Evolutionary conservation across 2,113 vertebrate species (phyloP), one percentile per base, ranked within the genome.

Genomic region (Smithornis capensis): DNA sequence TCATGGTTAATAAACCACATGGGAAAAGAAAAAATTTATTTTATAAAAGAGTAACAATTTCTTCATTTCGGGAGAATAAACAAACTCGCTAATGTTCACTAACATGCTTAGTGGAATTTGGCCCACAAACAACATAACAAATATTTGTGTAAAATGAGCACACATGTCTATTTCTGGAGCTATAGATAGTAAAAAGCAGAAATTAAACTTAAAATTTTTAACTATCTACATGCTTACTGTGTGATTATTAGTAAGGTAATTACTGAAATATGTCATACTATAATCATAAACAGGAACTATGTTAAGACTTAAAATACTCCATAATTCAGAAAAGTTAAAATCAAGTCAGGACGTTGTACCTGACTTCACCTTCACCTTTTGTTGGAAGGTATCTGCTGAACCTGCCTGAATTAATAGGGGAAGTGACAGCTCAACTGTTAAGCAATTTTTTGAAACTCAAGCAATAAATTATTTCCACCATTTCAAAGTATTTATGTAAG

Each of bases 371-470:
- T 68, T 73, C 25, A 33, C 27, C 80, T 87, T 65, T 59, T 65
- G 40, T 40, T 86, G 67, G 49, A 84, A 71, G 63, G 29, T 25
- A 91, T 60, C 15, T 10, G 40, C 16, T 40, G 40, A 40, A 40
- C 40, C 40, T 82, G n/a, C 40, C 57, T 65, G 29, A 92, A 29
- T 77, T 90, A 95, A 88, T 63, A 47, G 31, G 33, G 84, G 35
- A 94, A 94, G 14, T 62, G 49, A 90, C 40, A 95, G 77, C 44
- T 75, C 42, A 91, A 83, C 25, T 59, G 31, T 64, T 84, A 93
- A 75, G 59, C 33, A 89, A 31, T 68, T 83, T 57, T 90, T 85
- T 81, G 25, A 96, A 93, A 93, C 31, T 86, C 62, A 76, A 88
- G 55, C 40, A 90, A 59, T 56, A 85, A 89, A 93, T 22, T 81